phyloP scores from a whole-genome alignment of 2,113 vertebrate genomes.

The Malurus alboscapulatus region DNA sequence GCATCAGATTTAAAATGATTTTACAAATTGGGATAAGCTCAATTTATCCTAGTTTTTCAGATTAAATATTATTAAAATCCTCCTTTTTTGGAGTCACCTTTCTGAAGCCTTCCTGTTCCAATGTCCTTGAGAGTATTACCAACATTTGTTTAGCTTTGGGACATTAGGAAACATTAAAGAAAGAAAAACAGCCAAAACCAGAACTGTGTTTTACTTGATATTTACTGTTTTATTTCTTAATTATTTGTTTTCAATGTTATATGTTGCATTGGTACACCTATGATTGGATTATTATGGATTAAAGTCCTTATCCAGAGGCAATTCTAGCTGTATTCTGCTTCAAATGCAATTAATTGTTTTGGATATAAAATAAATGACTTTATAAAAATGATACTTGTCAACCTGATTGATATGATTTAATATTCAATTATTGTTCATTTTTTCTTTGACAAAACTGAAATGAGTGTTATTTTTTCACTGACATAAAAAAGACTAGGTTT shows the following conservation, averaged over 20 bases:
- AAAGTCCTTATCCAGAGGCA: not conserved
- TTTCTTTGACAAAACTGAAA: not conserved
- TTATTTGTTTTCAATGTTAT: not conserved
- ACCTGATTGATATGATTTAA: not conserved
- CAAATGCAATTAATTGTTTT: not conserved
- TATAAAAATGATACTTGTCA: not conserved
- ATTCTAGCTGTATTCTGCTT: not conserved
- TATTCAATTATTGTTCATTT: not conserved
- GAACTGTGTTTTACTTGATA: not conserved
- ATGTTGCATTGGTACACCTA: not conserved
- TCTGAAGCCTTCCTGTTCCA: not conserved
- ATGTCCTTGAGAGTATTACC: slow-evolving; percentile 42
- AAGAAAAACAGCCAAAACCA: not conserved
- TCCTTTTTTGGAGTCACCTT: slow-evolving; percentile 40
- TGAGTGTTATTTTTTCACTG: not conserved
- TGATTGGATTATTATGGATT: not conserved
- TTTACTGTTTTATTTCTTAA: not conserved
- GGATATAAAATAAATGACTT: not conserved
- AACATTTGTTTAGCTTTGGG: not conserved
- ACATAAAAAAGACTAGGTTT: not conserved
- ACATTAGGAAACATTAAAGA: not conserved
- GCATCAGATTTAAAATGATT: slow-evolving; percentile 52
- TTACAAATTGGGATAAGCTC: slow-evolving; percentile 66
- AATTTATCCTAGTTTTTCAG: slow-evolving; percentile 66
- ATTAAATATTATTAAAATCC: slow-evolving; percentile 60